Conservation (phyloP, 2,113 vertebrate genomes). For the Oreochromis tanganicae region DNA sequence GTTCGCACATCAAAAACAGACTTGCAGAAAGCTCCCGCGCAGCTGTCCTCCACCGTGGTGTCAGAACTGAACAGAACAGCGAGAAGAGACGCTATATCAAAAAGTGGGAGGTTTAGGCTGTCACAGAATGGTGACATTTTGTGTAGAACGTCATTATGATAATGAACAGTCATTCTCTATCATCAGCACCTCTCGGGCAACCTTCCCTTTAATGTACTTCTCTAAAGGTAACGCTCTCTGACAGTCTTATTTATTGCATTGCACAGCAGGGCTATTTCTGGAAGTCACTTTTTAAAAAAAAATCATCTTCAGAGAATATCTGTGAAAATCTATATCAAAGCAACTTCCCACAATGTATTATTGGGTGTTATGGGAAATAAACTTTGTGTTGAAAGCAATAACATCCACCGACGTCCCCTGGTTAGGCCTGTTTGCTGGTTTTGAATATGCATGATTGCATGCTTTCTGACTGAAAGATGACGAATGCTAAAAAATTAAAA, state of each 20-base stretch:
- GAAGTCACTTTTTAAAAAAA: slow-evolving; percentile 44
- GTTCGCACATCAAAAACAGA: not conserved
- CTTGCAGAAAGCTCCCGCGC: not conserved
- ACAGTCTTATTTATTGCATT: slow-evolving; percentile 60
- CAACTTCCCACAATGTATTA: slow-evolving; percentile 22
- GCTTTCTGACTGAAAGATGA: slow-evolving; percentile 19
- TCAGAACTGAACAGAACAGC: not conserved
- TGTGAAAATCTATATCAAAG: slow-evolving; percentile 36
- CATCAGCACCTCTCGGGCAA: slow-evolving; percentile 24
- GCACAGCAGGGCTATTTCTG: slow-evolving; percentile 57
- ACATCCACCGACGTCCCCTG: not conserved
- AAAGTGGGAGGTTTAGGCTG: slow-evolving; percentile 29
- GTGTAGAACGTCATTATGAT: slow-evolving; percentile 43
- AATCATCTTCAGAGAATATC: slow-evolving; percentile 24
- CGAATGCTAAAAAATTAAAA: slow-evolving; percentile 42
- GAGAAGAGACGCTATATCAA: not conserved
- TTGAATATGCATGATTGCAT: slow-evolving; percentile 21
- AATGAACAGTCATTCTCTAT: slow-evolving; percentile 43
- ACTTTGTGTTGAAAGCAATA: slow-evolving; percentile 33
- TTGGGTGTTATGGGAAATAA: slow-evolving; percentile 40
- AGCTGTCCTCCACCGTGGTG: not conserved
- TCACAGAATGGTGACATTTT: slow-evolving; percentile 44
- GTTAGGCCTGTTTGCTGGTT: slow-evolving; percentile 4
- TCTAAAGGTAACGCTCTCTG: slow-evolving; percentile 42
- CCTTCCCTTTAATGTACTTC: slow-evolving; percentile 50